Evolutionary conservation across 1,140 invertebrate genomes (phyloP).

Genomic region (Holcopasites calliopsidis): DNA sequence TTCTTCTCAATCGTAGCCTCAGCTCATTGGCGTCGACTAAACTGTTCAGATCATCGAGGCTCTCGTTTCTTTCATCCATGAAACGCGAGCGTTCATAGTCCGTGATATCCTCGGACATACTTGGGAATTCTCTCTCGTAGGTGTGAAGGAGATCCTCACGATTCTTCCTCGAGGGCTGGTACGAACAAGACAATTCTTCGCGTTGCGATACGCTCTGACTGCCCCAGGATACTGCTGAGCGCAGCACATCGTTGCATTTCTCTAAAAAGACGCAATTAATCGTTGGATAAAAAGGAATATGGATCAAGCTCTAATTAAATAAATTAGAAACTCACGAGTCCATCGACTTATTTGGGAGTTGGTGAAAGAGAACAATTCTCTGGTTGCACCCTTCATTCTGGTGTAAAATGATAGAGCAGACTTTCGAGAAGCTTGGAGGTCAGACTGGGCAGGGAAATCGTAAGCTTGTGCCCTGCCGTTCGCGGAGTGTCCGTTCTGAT

Average conservation of each 20-base stretch:
- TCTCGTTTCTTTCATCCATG: neutral
- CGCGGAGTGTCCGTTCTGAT: conserved; percentile 27
- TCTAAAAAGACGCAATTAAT: conserved; percentile 30
- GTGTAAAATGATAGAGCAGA: neutral
- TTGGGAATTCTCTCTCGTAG: conserved; percentile 7
- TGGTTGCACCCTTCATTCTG: neutral
- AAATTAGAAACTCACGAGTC: conserved; percentile 48
- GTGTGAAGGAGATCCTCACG: conserved; percentile 61
- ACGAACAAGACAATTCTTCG: conserved; percentile 74
- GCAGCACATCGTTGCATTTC: conserved; percentile 39
- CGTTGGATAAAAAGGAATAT: neutral
- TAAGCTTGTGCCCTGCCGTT: conserved; percentile 23
- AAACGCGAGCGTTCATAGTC: conserved; percentile 42
- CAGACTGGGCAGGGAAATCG: conserved; percentile 23
- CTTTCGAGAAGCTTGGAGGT: neutral
- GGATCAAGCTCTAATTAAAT: neutral
- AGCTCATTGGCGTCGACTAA: conserved; percentile 49
- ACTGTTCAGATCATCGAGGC: conserved; percentile 29
- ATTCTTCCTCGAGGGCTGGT: conserved; percentile 62
- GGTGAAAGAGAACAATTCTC: conserved; percentile 7
- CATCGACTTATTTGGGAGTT: conserved; percentile 49
- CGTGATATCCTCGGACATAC: conserved; percentile 62
- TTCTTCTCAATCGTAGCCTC: conserved; percentile 20
- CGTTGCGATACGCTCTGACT: conserved; percentile 47
- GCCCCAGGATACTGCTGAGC: conserved; percentile 52